A percentile compares a stretch with the other conserved stretches of the same genome.
phyloP scores from a whole-genome alignment of 2,888 invertebrate genomes.

The Cantharis nigra region DNA sequence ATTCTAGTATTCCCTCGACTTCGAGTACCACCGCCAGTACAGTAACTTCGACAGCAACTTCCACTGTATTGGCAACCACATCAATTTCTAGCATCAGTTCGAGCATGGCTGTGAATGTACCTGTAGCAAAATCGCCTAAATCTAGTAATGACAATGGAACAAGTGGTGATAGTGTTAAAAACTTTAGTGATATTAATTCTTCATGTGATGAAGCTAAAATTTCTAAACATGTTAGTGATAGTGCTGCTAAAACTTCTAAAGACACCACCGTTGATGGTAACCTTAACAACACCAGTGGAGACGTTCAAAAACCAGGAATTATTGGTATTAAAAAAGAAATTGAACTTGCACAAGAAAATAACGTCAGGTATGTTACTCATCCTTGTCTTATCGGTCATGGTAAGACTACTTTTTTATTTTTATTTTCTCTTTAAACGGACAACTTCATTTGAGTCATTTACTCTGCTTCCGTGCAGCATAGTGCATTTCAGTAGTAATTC shows the following conservation, averaged over 20 bases:
- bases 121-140: slow-evolving; percentile 37
- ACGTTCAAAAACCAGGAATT: slow-evolving; percentile 8
- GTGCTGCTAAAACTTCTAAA: slow-evolving; percentile 13
- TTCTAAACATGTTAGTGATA: slow-evolving; percentile 4
- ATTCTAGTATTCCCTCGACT: slow-evolving; percentile 29
- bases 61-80: slow-evolving; percentile 37
- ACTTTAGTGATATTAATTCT: slow-evolving; percentile 41
- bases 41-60: slow-evolving; percentile 35
- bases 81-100: slow-evolving; percentile 13
- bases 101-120: slow-evolving; percentile 44
- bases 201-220: slow-evolving; percentile 13
- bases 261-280: slow-evolving; percentile 20
- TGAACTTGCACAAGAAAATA: slow-evolving; percentile 23
- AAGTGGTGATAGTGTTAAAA: slow-evolving; percentile 29
- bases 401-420: not conserved
- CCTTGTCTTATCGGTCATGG: not conserved
- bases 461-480: not conserved
- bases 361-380: slow-evolving; percentile 20
- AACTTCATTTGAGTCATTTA: not conserved
- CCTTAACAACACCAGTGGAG: not conserved
- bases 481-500: not conserved
- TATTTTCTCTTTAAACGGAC: not conserved
- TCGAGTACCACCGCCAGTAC: slow-evolving; percentile 30
- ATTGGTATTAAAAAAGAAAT: slow-evolving; percentile 23
- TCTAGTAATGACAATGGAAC: slow-evolving; percentile 13